Conservation (phyloP, 1,140 invertebrate species). For the Lasaia peninsularis region DNA sequence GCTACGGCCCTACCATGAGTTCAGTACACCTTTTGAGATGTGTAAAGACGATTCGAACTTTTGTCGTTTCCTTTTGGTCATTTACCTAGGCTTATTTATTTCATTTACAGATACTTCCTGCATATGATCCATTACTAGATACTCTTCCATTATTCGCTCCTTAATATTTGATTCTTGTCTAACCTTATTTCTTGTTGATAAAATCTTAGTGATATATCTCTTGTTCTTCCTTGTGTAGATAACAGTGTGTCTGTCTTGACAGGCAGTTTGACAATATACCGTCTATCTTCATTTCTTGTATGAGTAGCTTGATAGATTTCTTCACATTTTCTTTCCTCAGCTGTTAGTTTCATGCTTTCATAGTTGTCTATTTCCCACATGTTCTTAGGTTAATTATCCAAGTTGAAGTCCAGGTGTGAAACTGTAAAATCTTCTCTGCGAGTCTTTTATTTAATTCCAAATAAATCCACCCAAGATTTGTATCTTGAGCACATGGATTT, state of each 20-base stretch:
- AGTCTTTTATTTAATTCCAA: conserved; percentile 18
- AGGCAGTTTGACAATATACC: conserved; percentile 20
- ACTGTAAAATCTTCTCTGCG: neutral
- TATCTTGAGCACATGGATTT: conserved; percentile 22
- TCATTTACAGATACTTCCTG: conserved; percentile 24
- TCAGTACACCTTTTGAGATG: conserved; percentile 17
- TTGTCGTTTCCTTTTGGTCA: conserved; percentile 33
- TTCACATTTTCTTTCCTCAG: too few species aligned
- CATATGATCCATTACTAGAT: conserved; percentile 27
- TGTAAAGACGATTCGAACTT: conserved; percentile 29
- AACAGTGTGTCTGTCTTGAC: too few species aligned
- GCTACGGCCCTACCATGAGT: conserved; percentile 15
- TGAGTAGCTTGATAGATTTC: too few species aligned
- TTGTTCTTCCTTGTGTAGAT: too few species aligned
- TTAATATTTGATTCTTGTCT: too few species aligned
- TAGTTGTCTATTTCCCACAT: conserved; percentile 14
- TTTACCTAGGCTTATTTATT: conserved; percentile 18
- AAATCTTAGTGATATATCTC: too few species aligned
- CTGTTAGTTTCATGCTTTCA: neutral
- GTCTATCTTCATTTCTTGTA: too few species aligned
- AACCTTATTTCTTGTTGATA: conserved; percentile 18
- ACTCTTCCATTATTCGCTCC: conserved; percentile 31
- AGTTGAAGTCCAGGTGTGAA: conserved; percentile 5
- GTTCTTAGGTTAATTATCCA: conserved; percentile 14
- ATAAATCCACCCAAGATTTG: conserved; percentile 30